Evolutionary conservation across 2,888 invertebrate genomes (phyloP), one percentile per base, ranked within the genome.

Genomic region (Pristionchus mayeri): DNA sequence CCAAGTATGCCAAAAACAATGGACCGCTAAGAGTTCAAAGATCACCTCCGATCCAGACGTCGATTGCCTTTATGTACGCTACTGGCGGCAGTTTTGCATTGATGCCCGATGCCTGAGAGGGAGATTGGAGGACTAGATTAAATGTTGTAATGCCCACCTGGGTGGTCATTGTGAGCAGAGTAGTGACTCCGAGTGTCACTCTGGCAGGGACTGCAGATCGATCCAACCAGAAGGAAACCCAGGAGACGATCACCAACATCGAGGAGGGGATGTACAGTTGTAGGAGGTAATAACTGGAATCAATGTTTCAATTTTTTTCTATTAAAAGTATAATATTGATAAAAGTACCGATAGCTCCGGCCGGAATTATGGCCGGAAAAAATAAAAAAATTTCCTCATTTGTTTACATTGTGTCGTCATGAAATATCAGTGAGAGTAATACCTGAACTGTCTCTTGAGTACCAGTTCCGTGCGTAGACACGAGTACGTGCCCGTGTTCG

Each of bases 221-320:
- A 60, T 84, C 84, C 54, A 84, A 30, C 84, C 84, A 84, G 75
- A 84, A 84, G 30, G 84, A 84, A 21, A 71, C 90, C 91, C 89
- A 89, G 1, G 90, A 90, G 7, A 91, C 91, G 44, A 91, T 91
- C 24, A 93, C 92, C 37, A 93, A 86, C 92, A 93, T 93, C 54
- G 97, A 97, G 95, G 98, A 98, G 83, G 98, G 98, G 93, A 98
- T 97, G 95, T 98, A 98, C 94, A 98, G 97, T 95, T 98, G 98
- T 93, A 98, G 97, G 93, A 98, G 95, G 95, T 98, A 98, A 95
- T 98, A 98, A 94, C 97, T 96, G 81, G 37, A 89, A 57, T 44
- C 3, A 7, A 30, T 30, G 21, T 16, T 2, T 40, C n/a, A n/a
- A n/a, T n/a, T n/a, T n/a, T n/a, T n/a, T n/a, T n/a, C n/a, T n/a